Percentiles rank a stretch among this genome's conserved stretches.
phyloP scores from a whole-genome alignment of 2,888 invertebrate species.

The Drymonia ruficornis region DNA sequence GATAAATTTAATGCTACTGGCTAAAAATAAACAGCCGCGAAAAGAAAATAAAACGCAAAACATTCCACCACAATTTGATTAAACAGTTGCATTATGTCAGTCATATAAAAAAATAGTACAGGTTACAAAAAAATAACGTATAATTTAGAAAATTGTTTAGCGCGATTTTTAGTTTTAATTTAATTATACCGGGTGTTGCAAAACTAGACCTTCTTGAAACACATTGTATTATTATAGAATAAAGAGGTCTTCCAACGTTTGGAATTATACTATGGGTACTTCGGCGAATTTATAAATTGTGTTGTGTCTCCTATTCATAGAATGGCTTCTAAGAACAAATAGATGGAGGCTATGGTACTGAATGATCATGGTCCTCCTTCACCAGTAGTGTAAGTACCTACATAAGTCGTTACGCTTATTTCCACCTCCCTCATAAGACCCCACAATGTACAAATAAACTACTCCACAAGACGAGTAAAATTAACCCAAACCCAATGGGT shows the following conservation, averaged over 20 bases:
- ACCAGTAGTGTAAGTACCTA: slow-evolving; percentile 33
- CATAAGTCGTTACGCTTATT: too few relatives aligned
- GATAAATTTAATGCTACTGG: not conserved
- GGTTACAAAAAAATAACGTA: slow-evolving; percentile 25
- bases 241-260: not conserved
- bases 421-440: too few relatives aligned
- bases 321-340: slow-evolving; percentile 23
- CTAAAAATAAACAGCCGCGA: not conserved
- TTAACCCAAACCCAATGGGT: too few relatives aligned
- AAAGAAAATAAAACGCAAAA: not conserved
- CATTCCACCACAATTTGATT: slow-evolving; percentile 15
- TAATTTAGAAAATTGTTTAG: slow-evolving; percentile 36
- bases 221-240: not conserved
- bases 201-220: not conserved
- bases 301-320: slow-evolving; percentile 14
- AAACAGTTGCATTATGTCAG: slow-evolving; percentile 32
- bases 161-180: slow-evolving; percentile 19
- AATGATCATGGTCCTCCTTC: slow-evolving; percentile 18
- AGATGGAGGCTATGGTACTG: slow-evolving; percentile 31
- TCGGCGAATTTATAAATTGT: slow-evolving; percentile 9
- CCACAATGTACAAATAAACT: too few relatives aligned
- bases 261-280: slow-evolving; percentile 11
- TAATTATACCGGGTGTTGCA: slow-evolving; percentile 7
- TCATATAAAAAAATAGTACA: slow-evolving; percentile 20
- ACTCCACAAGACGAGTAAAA: too few relatives aligned